A percentile compares a stretch with the other conserved stretches of the same genome.
Conservation (phyloP, 2,113 vertebrate genomes). For the Lycaon pictus region DNA sequence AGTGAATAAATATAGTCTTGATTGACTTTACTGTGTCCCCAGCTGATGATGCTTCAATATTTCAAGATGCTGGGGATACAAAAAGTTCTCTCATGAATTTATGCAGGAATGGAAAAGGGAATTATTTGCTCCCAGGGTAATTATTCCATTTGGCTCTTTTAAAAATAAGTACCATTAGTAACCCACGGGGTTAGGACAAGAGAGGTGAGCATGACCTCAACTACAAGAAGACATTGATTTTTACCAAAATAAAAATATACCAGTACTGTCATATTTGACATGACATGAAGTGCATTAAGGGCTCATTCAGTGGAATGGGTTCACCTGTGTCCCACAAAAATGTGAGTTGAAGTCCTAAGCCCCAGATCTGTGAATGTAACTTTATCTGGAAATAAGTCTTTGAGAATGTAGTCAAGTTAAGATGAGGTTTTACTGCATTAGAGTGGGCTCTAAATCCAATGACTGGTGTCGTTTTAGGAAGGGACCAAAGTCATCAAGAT, state of each 20-base stretch:
- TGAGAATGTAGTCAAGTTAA: background rate
- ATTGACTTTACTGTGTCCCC: background rate
- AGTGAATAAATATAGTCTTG: background rate
- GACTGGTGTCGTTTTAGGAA: background rate
- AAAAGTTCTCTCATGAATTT: conserved; percentile 13
- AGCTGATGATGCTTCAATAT: conserved; percentile 1
- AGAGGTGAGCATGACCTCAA: background rate
- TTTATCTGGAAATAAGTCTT: conserved; percentile 12
- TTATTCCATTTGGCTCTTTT: background rate
- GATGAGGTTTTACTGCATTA: background rate
- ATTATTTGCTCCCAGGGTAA: background rate
- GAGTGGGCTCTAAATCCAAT: background rate
- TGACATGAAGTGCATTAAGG: background rate
- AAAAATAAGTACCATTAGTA: background rate
- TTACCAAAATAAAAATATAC: background rate
- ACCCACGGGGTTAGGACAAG: background rate
- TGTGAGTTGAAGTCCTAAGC: background rate
- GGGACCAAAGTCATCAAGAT: background rate
- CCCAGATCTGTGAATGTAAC: background rate
- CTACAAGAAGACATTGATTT: background rate
- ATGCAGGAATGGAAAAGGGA: background rate
- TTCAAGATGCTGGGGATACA: background rate
- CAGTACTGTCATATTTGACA: background rate
- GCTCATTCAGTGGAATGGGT: background rate
- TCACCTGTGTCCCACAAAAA: background rate